Conservation (phyloP, 2,888 invertebrate species). For the Pedicia rivosa region DNA sequence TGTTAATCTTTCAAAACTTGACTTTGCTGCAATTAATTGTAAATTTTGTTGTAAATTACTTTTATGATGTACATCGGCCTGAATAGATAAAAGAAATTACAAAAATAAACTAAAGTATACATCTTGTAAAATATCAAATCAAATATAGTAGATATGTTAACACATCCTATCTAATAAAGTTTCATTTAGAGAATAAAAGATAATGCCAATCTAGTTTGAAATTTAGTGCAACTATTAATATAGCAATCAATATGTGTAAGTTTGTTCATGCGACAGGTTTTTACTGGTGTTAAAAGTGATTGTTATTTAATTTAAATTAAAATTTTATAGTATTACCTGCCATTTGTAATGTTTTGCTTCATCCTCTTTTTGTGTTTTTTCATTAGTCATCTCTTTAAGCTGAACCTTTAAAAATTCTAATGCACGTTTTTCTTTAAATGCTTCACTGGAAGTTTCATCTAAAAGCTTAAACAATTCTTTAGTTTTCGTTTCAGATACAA, state of each 20-base stretch:
- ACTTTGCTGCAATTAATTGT: conserved; percentile 26
- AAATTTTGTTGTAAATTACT: conserved; percentile 27
- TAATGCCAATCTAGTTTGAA: no score
- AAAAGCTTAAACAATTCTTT: conserved; percentile 24
- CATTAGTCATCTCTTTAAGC: conserved; percentile 19
- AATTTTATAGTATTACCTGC: conserved; percentile 7
- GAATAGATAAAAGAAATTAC: neutral
- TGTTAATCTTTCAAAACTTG: conserved; percentile 24
- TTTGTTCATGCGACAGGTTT: neutral
- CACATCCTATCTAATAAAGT: no score
- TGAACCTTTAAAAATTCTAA: conserved; percentile 22
- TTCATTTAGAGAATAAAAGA: no score
- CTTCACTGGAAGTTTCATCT: conserved; percentile 28
- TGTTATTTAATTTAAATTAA: no score
- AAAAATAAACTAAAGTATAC: no score
- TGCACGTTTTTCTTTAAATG: conserved; percentile 24
- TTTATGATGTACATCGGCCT: conserved; percentile 6
- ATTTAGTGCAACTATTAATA: no score
- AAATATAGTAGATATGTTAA: no score
- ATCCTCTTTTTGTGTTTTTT: conserved; percentile 21
- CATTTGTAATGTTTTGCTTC: conserved; percentile 19
- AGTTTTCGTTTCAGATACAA: conserved; percentile 24
- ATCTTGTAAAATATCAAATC: no score
- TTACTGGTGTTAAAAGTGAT: neutral
- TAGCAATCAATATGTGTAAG: no score